Base-by-base conservation (phyloP, 2,113 vertebrate species). In the Amazona guildingii region DNA sequence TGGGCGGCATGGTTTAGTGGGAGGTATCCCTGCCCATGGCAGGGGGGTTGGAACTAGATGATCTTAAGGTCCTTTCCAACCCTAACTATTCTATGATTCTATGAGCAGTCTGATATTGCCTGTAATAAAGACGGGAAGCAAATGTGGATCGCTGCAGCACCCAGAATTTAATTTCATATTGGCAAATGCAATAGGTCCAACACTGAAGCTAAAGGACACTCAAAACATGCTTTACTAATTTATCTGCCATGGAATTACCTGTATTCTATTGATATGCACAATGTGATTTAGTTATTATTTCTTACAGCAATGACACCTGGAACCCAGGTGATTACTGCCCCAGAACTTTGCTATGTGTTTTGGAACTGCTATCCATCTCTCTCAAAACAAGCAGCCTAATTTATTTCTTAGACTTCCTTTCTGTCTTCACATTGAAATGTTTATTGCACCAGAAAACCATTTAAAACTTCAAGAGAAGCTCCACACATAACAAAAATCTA, bases 401-500 rank as follows among this genome's bases (percentile, higher is more conserved):
- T 97, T 97, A 94, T 96, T 90, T 86, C 59, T 92, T 95, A 91
- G 83, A 91, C 94, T 93, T 96, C 94, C 91, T 94, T 95, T 90
- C 75, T 74, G 41, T 68, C 93, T 97, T 90, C 80, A 88, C 93
- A 97, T 3, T 88, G 94, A 95, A 97, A 90, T 95, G 77, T 95
- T 97, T 94, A 96, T 86, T 17, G n/a, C 51, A 96, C 77, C 49
- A 92, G 48, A 96, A 92, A 95, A 87, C 84, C 93, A 96, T 96
- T 97, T 97, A 94, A 95, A 85, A 84, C 76, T 96, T 97, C 94
- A 94, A 94, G 83, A 87, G 80, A 93, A 97, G 84, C 63, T 64
- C 95, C 85, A 90, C 63, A 94, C 21, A 13, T 37, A 93, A 92
- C 78, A 74, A 95, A 83, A 81, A 94, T 59, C 44, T 24, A 77